Conservation (phyloP, 2,113 vertebrate genomes). For the Sigmodon hispidus region DNA sequence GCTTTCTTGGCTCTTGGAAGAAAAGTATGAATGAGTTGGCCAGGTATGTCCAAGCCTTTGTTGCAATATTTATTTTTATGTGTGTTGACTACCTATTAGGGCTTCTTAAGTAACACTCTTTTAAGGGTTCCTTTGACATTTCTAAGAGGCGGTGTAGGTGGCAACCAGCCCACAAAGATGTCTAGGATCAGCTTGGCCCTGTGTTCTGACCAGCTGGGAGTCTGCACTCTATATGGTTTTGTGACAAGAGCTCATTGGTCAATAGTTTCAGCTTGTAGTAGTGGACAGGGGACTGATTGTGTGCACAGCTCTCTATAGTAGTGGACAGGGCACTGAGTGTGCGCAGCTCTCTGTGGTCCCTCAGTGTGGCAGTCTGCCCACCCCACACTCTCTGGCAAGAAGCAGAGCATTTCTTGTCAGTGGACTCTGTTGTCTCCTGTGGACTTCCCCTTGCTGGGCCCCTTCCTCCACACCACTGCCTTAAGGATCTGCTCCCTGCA, state of each 20-base stretch:
- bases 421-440: neutral
- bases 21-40: neutral
- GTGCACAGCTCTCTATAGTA: too few relatives aligned
- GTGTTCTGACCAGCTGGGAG: accelerated
- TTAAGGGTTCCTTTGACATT: neutral
- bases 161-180: neutral
- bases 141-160: neutral
- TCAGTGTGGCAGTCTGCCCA: too few relatives aligned
- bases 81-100: conserved; percentile 37
- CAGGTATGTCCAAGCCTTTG: neutral
- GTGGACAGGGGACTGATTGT: neutral
- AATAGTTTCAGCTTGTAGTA: neutral
- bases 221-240: too few relatives aligned
- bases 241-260: neutral
- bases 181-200: too few relatives aligned
- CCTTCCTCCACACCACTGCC: accelerated
- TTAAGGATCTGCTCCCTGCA: neutral
- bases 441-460: neutral
- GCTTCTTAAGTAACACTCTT: neutral
- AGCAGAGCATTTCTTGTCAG: neutral
- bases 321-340: too few relatives aligned
- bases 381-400: neutral
- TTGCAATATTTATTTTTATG: conserved; percentile 76
- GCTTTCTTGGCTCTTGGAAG: neutral
- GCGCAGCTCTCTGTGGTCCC: too few relatives aligned